Evolutionary conservation across 2,113 vertebrate genomes (phyloP).

Genomic region (Scomber colias): DNA sequence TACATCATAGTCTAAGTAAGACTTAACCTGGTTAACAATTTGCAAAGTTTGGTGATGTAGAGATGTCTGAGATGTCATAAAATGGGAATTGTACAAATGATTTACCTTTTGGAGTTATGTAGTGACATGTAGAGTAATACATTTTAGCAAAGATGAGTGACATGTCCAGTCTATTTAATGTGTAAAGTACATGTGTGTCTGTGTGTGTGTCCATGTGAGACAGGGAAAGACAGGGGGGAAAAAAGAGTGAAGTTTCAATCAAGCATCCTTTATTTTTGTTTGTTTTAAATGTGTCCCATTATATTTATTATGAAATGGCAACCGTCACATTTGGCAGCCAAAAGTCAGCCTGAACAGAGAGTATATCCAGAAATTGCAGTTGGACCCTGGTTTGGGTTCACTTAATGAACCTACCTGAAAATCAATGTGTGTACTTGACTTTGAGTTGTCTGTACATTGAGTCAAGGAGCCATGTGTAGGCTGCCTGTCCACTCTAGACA

Average conservation of each 20-base stretch:
- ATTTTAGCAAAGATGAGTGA: background rate
- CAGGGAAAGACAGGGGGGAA: background rate
- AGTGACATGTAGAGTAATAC: background rate
- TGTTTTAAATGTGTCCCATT: background rate
- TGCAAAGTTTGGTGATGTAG: background rate
- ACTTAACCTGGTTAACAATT: background rate
- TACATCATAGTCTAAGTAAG: too few species aligned
- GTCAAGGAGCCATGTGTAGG: conserved; percentile 59
- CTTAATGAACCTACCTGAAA: conserved; percentile 32
- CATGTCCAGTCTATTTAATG: background rate
- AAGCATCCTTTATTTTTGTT: background rate
- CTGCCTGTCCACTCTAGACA: conserved; percentile 65
- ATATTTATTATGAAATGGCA: background rate
- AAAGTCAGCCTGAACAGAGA: background rate
- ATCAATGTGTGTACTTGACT: conserved; percentile 38
- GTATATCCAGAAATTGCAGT: conserved; percentile 4
- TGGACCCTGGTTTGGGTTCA: conserved; percentile 9
- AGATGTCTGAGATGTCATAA: background rate
- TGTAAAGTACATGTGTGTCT: background rate
- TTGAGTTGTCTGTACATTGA: conserved; percentile 54
- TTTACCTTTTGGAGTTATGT: background rate
- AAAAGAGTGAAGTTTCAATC: background rate
- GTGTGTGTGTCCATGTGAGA: background rate
- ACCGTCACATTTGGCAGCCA: background rate
- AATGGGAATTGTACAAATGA: background rate